Evolutionary conservation across 2,113 vertebrate species (phyloP).

Genomic region (Clarias batrachus): DNA sequence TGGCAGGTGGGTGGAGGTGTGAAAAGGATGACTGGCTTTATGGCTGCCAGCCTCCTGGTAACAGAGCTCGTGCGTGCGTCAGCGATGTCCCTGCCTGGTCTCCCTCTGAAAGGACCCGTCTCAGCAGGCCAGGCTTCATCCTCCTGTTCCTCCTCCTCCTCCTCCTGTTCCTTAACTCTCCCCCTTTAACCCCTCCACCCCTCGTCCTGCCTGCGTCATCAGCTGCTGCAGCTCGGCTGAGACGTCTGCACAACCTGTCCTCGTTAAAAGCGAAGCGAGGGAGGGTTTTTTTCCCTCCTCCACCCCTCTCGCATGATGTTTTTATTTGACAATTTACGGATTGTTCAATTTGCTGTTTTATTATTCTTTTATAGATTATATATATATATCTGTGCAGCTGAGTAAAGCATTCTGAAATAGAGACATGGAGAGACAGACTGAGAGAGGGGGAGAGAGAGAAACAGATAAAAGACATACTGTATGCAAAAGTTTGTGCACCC

Average conservation of each 20-base stretch:
- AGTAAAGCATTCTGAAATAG: not conserved
- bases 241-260: conserved; percentile 35
- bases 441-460: too few relatives aligned
- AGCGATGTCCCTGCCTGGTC: conserved; percentile 37
- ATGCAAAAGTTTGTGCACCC: not conserved
- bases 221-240: conserved; percentile 38
- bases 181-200: conserved; percentile 8
- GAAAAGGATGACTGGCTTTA: conserved; percentile 56
- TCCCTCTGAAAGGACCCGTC: conserved; percentile 27
- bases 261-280: conserved; percentile 29
- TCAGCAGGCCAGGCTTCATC: conserved; percentile 36
- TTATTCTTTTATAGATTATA: not conserved
- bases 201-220: conserved; percentile 50
- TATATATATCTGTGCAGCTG: not conserved
- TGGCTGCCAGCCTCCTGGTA: conserved; percentile 54
- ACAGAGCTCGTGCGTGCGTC: conserved; percentile 40
- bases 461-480: too few relatives aligned
- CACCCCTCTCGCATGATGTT: too few relatives aligned
- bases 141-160: conserved; percentile 13
- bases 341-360: not conserved
- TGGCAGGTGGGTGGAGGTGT: conserved; percentile 37
- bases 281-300: not conserved
- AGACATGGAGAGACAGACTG: not conserved
- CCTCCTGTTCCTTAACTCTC: conserved; percentile 9
- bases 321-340: not conserved